Evolutionary conservation across 2,797 vertebrate species (phyloP).

Genomic region (Pagetopsis macropterus): DNA sequence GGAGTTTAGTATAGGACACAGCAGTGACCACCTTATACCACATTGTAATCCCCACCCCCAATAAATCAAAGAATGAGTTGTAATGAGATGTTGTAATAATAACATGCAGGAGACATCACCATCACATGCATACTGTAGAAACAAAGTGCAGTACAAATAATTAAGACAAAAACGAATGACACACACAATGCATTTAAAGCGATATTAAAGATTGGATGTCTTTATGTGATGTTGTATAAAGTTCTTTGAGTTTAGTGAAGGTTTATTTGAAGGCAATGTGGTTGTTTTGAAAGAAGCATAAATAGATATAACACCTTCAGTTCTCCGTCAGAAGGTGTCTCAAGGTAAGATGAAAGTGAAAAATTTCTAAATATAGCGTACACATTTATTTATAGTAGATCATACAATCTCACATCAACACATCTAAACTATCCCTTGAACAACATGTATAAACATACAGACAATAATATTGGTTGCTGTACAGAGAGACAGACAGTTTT

Average conservation of each 20-base stretch:
- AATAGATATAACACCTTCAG: too few relatives aligned
- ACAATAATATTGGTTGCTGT: constrained; percentile 20
- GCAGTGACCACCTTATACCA: constrained; percentile 32
- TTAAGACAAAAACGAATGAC: constrained; percentile 14
- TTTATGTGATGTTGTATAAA: too few relatives aligned
- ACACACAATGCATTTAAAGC: constrained; percentile 19
- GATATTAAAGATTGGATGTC: too few relatives aligned
- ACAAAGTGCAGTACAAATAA: constrained; percentile 17
- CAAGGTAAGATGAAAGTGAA: too few relatives aligned
- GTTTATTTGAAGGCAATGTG: too few relatives aligned
- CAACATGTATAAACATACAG: constrained; percentile 41
- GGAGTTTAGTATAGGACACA: constrained; percentile 50
- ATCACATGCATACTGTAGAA: constrained; percentile 39
- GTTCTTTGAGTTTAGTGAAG: too few relatives aligned
- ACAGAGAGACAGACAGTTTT: constrained; percentile 23
- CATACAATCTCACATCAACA: too few relatives aligned
- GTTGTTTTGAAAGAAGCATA: too few relatives aligned
- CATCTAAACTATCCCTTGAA: background rate
- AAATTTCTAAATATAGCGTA: too few relatives aligned
- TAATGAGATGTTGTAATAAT: constrained; percentile 32
- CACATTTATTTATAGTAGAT: too few relatives aligned
- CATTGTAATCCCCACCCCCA: background rate
- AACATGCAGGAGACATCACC: constrained; percentile 28
- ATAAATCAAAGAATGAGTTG: constrained; percentile 13
- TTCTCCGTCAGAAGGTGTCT: too few relatives aligned